These are phyloP conservation scores for Clamator glandarius DNA, from an alignment of 2,797 vertebrate species.

Conservation along the genomic window DNA sequence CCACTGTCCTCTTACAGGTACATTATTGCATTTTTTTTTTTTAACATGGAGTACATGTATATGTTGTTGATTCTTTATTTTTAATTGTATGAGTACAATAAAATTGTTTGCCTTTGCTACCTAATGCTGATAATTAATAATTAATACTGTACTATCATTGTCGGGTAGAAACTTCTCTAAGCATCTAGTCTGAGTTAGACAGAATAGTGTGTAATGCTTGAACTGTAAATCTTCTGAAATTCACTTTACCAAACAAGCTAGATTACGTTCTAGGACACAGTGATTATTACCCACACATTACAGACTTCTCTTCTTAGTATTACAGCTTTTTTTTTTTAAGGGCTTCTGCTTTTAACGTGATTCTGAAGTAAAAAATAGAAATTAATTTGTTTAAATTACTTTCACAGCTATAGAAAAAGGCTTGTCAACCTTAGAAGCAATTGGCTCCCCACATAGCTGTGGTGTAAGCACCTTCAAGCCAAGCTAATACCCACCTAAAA, in stretches of 20 bases:
- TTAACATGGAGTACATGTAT: not conserved
- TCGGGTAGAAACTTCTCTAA: not conserved
- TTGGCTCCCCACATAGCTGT: not conserved
- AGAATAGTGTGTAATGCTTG: not conserved
- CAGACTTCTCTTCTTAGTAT: not conserved
- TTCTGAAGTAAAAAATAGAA: not conserved
- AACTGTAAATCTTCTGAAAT: not conserved
- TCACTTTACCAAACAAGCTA: not conserved
- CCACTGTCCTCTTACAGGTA: conserved; percentile 94
- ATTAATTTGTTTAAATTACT: not conserved
- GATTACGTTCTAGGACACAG: not conserved
- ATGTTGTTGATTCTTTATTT: not conserved
- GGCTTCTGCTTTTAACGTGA: not conserved
- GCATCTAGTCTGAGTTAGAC: not conserved
- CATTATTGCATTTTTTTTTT: not conserved
- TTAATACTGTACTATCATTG: not conserved
- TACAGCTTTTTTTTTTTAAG: not conserved
- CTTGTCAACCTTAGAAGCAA: not conserved
- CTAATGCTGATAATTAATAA: not conserved
- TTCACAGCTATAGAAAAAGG: not conserved
- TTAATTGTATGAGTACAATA: not conserved
- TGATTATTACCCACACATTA: not conserved
- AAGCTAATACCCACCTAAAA: not conserved
- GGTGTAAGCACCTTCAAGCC: not conserved
- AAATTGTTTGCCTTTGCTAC: not conserved